Conservation (phyloP, 2,797 vertebrate genomes). For the Rhynchotus rufescens region DNA sequence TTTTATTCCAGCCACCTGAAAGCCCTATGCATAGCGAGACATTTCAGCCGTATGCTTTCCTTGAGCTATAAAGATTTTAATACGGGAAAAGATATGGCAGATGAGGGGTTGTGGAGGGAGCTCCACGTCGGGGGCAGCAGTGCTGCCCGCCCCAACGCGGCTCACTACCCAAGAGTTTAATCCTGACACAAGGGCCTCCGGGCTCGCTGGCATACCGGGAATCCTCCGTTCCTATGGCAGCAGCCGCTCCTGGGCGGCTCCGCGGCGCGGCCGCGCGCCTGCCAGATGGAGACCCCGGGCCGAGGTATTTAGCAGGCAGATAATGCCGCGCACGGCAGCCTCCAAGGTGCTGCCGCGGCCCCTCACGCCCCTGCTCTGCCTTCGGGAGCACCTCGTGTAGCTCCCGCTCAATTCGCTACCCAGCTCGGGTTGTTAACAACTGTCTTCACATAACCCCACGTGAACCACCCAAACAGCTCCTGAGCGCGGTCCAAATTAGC, state of each 20-base stretch:
- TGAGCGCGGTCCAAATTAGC: not conserved
- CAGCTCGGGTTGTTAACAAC: not conserved
- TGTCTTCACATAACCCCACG: not conserved
- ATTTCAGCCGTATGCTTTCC: not conserved
- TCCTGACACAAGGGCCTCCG: not conserved
- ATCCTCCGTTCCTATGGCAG: conserved; percentile 26
- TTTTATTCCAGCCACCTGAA: not conserved
- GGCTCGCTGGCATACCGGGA: not conserved
- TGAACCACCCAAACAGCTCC: too few relatives aligned
- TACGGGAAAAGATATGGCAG: not conserved
- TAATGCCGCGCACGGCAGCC: not conserved
- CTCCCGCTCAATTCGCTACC: not conserved
- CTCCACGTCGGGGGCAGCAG: not conserved
- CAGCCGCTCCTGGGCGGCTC: not conserved
- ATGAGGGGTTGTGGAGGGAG: not conserved
- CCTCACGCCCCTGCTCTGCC: not conserved
- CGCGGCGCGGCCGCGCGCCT: not conserved
- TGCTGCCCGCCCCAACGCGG: not conserved
- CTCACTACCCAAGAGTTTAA: not conserved
- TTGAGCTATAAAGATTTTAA: not conserved
- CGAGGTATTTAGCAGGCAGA: not conserved
- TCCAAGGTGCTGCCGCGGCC: not conserved
- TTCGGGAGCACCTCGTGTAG: not conserved
- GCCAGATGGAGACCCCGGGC: conserved; percentile 3
- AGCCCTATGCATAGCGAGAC: not conserved